Percentiles rank a stretch among this genome's conserved stretches.
phyloP scores from a whole-genome alignment of 2,113 vertebrate species.

The Solea senegalensis region DNA sequence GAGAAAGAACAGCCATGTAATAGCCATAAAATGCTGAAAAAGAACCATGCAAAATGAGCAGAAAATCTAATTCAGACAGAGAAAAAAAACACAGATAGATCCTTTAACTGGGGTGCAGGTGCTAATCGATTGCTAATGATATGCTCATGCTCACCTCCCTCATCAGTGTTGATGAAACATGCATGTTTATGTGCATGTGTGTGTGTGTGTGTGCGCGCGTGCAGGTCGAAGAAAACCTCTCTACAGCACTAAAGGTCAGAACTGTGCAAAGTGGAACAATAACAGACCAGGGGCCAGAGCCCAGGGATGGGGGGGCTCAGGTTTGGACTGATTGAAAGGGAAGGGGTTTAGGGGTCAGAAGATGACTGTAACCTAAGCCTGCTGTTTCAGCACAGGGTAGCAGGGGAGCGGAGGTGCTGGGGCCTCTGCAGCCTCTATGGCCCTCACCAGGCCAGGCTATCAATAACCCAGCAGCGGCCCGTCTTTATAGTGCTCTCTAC shows the following conservation, averaged over 20 bases:
- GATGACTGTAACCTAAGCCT: conserved; percentile 86
- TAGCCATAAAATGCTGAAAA: conserved; percentile 59
- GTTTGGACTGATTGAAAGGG: conserved; percentile 48
- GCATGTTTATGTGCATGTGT: conserved; percentile 29
- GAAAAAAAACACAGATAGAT: conserved; percentile 52
- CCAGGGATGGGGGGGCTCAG: conserved; percentile 44
- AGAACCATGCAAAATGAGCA: conserved; percentile 67
- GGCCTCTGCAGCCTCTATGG: conserved; percentile 67
- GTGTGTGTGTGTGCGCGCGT: conserved; percentile 18
- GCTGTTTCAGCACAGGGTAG: conserved; percentile 86
- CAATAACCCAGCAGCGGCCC: conserved; percentile 72
- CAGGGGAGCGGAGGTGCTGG: conserved; percentile 80
- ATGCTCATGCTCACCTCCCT: conserved; percentile 73
- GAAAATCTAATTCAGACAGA: conserved; percentile 74
- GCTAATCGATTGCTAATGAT: conserved; percentile 85
- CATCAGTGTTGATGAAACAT: conserved; percentile 89
- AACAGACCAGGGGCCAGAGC: conserved; percentile 80
- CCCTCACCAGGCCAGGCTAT: conserved; percentile 70
- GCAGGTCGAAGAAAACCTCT: conserved; percentile 72
- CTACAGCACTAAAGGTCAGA: conserved; percentile 83
- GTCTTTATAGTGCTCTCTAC: conserved; percentile 51
- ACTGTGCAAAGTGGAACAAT: conserved; percentile 90
- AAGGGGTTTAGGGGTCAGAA: conserved; percentile 48
- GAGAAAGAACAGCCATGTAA: conserved; percentile 57
- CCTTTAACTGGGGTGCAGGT: conserved; percentile 51